Base-by-base conservation (phyloP, 2,888 invertebrate species). In the Sepioteuthis lessoniana region DNA sequence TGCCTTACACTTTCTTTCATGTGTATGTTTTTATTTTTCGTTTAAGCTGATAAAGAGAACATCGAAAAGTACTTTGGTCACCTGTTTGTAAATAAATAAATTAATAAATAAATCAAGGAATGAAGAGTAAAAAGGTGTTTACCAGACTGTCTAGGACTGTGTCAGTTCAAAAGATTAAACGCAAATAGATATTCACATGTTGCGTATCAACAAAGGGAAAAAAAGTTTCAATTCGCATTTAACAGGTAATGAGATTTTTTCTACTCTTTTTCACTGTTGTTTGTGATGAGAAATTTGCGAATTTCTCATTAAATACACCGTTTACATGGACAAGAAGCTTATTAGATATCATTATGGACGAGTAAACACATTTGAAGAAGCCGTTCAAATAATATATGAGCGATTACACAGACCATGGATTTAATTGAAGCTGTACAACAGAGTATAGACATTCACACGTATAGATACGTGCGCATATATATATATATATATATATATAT, bases 241-340 rank as follows among this genome's bases (percentile, higher is more conserved):
- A 76, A 76, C 76, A 76, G 76, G 76, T 76, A 76, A 76, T 35
- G 55, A 76, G n/a, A 76, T 76, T n/a, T 76, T 76, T 76, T 55
- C 25, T 19, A 19, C 16, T 35, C n/a, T 35, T 76, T 35, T 13
- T 13, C n/a, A 10, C 10, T 19, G 31, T 76, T 76, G 76, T 76
- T 76, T 35, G 76, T 76, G 76, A 76, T n/a, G 13, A 76, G 76
- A 76, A 76, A 35, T 76, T 55, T 21, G 21, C 55, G 55, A 55
- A 25, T 55, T 55, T 76, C 76, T 76, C 76, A 76, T 76, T 76
- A 76, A 76, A 76, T 76, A 55, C 76, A 76, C 16, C n/a, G n/a
- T 76, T 76, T 76, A 76, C 76, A 35, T 76, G 76, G n/a, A 35
- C 76, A 35, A 76, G n/a, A 76, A 13, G 13, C 16, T 76, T 76